Evolutionary conservation across 1,140 invertebrate genomes (phyloP).

Genomic region (Temnothorax longispinosus): DNA sequence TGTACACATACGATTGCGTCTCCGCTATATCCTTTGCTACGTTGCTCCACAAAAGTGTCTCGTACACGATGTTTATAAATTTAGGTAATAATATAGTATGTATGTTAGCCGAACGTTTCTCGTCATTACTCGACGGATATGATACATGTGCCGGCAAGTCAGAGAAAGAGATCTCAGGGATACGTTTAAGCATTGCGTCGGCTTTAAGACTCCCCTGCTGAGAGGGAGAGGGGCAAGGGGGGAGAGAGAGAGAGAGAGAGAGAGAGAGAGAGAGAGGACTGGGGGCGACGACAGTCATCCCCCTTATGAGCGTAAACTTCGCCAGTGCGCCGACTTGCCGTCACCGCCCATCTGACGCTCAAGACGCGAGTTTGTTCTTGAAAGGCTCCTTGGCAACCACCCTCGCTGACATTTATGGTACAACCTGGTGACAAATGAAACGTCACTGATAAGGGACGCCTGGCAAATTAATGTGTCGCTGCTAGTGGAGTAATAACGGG

Average conservation of each 20-base stretch:
- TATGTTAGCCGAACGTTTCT: conserved; percentile 4
- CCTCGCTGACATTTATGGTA: conserved; percentile 80
- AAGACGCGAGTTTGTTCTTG: conserved; percentile 72
- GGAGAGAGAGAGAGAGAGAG: not conserved
- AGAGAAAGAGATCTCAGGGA: conserved; percentile 70
- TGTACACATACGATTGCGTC: not conserved
- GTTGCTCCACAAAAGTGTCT: not conserved
- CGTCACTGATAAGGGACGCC: conserved; percentile 80
- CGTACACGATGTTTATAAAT: conserved; percentile 31
- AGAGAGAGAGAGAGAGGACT: not conserved
- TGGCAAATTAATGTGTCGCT: conserved; percentile 77
- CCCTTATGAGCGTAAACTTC: conserved; percentile 71
- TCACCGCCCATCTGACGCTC: conserved; percentile 60
- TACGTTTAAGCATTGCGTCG: conserved; percentile 75
- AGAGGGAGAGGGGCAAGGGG: not conserved
- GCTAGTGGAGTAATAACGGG: conserved; percentile 70
- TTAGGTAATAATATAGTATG: conserved; percentile 37
- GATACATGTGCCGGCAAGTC: not conserved
- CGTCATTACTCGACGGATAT: conserved; percentile 1
- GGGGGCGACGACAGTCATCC: conserved; percentile 24
- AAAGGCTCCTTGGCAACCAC: conserved; percentile 63
- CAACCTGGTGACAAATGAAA: conserved; percentile 82
- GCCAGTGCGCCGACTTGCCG: conserved; percentile 62
- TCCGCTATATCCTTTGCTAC: not conserved
- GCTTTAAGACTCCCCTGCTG: conserved; percentile 68